Evolutionary conservation across 2,113 vertebrate species (phyloP), one percentile per base, ranked within the genome.

Genomic region (Ploceus nigricollis): DNA sequence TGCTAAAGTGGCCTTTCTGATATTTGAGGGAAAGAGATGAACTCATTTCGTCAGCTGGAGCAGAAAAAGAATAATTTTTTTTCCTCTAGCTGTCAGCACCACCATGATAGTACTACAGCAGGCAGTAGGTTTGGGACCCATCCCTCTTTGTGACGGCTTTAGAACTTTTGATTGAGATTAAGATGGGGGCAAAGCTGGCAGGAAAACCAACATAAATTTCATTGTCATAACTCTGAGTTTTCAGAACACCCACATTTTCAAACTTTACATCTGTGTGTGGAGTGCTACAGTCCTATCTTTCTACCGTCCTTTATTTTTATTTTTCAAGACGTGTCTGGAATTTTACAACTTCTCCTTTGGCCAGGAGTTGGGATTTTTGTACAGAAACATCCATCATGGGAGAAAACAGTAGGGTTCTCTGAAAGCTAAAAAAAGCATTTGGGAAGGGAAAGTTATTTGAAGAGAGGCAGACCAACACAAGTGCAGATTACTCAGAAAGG

Each of bases 31-130:
- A 11, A 82, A 54, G n/a, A 51, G 16, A 23, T 68, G 44, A 87
- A n/a, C 24, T 79, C 35, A 7, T 33, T 10, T 57, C n/a, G 45
- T n/a, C 57, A 68, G 57, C 68, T 40, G 48, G 53, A 89, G 81
- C 47, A 69, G 76, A 92, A 77, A 35, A 21, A 72, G 44, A 13
- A 39, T 58, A 3, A 2, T 31, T 47, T 50, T 50, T 58, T 77
- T 45, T 40, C 20, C 35, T 40, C 63, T 53, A 54, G 9, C 27
- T 84, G 53, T 47, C 47, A 48, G 25, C 0, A 2, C n/a, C 24
- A n/a, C 30, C 1, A 0, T 61, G n/a, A 9, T 30, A 48, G 23
- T 80, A 31, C 14, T 69, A 8, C 1, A 13, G 22, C 3, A 60
- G 57, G 48, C 37, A 16, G 35, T 47, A 56, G 7, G 10, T 70